Evolutionary conservation across 2,113 vertebrate genomes (phyloP).

Genomic region (Hyaena hyaena): DNA sequence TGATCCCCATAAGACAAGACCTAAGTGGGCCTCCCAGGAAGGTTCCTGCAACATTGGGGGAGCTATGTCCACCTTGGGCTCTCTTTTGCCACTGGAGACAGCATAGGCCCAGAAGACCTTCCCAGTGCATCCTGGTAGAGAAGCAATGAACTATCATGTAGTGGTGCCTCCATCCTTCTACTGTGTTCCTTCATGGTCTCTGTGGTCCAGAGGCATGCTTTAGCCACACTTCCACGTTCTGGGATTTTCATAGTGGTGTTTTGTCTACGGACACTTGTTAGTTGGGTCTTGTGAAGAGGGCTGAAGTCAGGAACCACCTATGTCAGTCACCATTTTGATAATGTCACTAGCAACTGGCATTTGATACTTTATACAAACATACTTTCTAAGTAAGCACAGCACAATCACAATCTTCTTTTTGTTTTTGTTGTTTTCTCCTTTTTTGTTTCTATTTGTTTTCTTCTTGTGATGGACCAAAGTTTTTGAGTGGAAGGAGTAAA

Average conservation of each 20-base stretch:
- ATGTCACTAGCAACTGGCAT: background rate
- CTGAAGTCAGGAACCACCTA: background rate
- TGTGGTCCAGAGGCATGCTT: background rate
- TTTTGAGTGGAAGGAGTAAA: background rate
- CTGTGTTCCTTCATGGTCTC: background rate
- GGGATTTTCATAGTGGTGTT: background rate
- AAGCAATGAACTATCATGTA: background rate
- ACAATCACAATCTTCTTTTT: background rate
- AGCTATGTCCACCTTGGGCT: background rate
- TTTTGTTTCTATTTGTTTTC: background rate
- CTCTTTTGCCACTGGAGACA: background rate
- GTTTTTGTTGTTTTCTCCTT: background rate
- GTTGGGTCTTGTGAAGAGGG: background rate
- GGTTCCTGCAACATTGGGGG: background rate
- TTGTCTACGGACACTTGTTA: background rate
- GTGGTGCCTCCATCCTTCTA: background rate
- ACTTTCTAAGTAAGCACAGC: background rate
- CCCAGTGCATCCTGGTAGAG: background rate
- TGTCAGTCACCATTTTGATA: background rate
- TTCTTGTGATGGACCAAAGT: background rate
- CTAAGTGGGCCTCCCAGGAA: background rate
- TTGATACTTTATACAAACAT: background rate
- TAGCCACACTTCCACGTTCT: background rate
- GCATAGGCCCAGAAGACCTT: background rate
- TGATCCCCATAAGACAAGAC: background rate